phyloP scores from a whole-genome alignment of 2,888 invertebrate genomes.

The Caradrina clavipalpis region DNA sequence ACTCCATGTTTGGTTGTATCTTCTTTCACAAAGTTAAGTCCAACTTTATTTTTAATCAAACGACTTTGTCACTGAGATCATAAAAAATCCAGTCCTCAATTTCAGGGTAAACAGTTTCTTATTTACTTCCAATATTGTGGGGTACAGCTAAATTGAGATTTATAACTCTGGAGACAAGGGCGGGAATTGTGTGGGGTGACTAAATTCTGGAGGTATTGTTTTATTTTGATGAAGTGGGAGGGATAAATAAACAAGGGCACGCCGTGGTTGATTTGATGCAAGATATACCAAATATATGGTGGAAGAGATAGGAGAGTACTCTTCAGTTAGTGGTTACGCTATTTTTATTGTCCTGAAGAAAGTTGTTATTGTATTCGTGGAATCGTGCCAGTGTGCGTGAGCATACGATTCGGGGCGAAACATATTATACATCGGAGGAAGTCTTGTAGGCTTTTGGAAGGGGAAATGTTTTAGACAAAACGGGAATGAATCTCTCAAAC shows the following conservation, averaged over 20 bases:
- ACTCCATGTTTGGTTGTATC: slow-evolving; percentile 39
- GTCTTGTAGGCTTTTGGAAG: background rate
- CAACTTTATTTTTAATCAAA: slow-evolving; percentile 65
- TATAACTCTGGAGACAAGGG: slow-evolving; percentile 42
- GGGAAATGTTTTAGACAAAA: background rate
- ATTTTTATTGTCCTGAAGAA: slow-evolving; percentile 37
- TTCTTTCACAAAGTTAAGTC: slow-evolving; percentile 41
- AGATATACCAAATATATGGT: slow-evolving; percentile 77
- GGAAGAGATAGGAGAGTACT: slow-evolving; percentile 64
- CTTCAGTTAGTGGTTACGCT: slow-evolving; percentile 36
- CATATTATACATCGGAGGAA: background rate
- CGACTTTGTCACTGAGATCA: slow-evolving; percentile 58
- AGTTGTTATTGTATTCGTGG: slow-evolving; percentile 16
- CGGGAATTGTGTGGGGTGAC: slow-evolving; percentile 38
- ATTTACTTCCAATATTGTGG: slow-evolving; percentile 51
- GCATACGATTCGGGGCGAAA: background rate
- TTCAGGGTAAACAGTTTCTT: slow-evolving; percentile 62
- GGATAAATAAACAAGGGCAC: slow-evolving; percentile 68
- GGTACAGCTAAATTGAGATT: slow-evolving; percentile 31
- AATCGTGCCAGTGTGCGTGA: slow-evolving; percentile 24
- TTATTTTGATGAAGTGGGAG: slow-evolving; percentile 71
- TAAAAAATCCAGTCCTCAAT: slow-evolving; percentile 61
- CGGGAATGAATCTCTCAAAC: background rate
- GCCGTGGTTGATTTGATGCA: slow-evolving; percentile 72
- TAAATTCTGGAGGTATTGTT: slow-evolving; percentile 63